Conservation (phyloP, 2,113 vertebrate species). For the Struthio camelus region DNA sequence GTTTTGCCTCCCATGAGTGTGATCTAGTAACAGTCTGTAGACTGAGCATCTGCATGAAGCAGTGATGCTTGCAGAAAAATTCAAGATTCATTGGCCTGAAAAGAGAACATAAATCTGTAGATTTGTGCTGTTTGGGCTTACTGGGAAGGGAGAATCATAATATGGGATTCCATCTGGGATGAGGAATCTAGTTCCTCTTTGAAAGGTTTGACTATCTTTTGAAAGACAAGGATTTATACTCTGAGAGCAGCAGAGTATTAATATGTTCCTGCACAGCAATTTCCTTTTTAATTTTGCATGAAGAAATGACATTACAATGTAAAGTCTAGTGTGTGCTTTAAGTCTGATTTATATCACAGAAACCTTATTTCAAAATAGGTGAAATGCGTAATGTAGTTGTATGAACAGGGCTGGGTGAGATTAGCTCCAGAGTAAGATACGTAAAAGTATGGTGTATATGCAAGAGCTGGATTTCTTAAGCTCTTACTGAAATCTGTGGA, state of each 20-base stretch:
- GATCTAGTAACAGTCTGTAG: not conserved
- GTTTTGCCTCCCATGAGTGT: not conserved
- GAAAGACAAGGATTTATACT: not conserved
- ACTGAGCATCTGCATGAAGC: not conserved
- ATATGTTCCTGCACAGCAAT: not conserved
- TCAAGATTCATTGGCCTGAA: not conserved
- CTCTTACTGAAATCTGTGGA: not conserved
- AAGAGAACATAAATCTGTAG: not conserved
- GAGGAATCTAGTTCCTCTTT: not conserved
- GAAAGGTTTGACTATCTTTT: not conserved
- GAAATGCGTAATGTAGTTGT: not conserved
- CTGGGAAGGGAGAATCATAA: not conserved
- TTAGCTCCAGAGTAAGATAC: not conserved
- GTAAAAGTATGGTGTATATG: not conserved
- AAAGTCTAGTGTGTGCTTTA: not conserved
- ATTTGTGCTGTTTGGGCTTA: not conserved
- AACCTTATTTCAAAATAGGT: not conserved
- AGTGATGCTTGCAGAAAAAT: not conserved
- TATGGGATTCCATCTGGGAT: not conserved
- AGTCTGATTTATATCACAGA: not conserved
- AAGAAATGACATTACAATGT: not conserved
- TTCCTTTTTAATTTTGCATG: not conserved
- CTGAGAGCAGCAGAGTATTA: not conserved
- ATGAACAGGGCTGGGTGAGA: not conserved
- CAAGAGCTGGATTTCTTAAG: conserved; percentile 3